These are phyloP conservation scores for Mirza zaza DNA, from an alignment of 2,113 vertebrate genomes.

Conservation along the genomic window DNA sequence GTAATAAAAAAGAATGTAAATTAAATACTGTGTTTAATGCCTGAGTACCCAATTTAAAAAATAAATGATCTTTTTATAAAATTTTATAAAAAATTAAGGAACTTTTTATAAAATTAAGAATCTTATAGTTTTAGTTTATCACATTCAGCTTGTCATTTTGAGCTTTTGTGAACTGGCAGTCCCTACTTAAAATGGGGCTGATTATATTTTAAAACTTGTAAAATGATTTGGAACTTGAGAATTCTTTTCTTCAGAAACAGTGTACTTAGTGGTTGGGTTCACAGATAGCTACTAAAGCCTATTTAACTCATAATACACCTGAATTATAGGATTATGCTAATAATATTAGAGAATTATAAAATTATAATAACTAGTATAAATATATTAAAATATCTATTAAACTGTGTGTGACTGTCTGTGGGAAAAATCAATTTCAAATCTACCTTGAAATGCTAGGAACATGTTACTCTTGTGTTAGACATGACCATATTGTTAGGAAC, in stretches of 20 bases:
- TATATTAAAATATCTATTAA: background rate
- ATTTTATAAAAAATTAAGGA: background rate
- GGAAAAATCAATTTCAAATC: conserved; percentile 1
- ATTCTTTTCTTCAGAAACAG: background rate
- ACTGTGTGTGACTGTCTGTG: background rate
- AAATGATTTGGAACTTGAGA: conserved; percentile 30
- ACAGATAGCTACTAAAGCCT: background rate
- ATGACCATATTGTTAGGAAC: background rate
- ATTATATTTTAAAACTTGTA: conserved; percentile 30
- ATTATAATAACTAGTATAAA: background rate
- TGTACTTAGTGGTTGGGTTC: background rate
- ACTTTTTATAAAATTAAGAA: conserved; percentile 38
- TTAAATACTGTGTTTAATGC: conserved; percentile 16
- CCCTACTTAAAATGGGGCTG: background rate
- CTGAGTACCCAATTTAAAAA: conserved; percentile 51
- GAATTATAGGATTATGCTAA: background rate
- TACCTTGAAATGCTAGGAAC: conserved; percentile 7
- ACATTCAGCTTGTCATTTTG: conserved; percentile 45
- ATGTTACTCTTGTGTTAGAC: background rate
- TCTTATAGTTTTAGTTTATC: conserved; percentile 17
- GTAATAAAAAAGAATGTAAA: conserved; percentile 9
- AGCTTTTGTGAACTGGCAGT: conserved; percentile 5
- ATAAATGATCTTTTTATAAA: conserved; percentile 51
- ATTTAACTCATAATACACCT: background rate
- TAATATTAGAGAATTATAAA: background rate